A percentile compares a stretch with the other conserved stretches of the same genome.
phyloP scores from a whole-genome alignment of 2,113 vertebrate genomes.

The Talpa occidentalis region DNA sequence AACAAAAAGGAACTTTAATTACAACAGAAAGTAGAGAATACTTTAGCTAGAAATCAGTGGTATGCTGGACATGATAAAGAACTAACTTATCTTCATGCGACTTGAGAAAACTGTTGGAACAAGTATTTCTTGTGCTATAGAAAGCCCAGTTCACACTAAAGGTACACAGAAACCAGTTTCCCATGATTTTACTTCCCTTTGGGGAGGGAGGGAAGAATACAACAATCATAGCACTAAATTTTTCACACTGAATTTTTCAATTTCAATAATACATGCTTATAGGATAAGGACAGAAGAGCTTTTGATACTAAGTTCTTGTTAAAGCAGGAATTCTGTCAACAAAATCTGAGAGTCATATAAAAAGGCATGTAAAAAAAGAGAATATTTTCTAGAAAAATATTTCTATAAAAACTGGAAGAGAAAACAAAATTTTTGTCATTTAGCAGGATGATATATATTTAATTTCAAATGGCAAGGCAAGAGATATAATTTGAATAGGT shows the following conservation, averaged over 20 bases:
- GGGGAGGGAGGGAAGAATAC: background rate
- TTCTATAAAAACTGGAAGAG: background rate
- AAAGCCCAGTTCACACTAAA: background rate
- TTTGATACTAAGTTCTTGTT: background rate
- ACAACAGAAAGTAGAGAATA: constrained; percentile 59
- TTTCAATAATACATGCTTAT: background rate
- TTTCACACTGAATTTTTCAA: background rate
- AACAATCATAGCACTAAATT: background rate
- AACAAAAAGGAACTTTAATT: constrained; percentile 80
- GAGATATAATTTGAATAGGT: background rate
- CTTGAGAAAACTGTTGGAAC: background rate
- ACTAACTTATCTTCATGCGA: background rate
- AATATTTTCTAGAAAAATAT: constrained; percentile 34
- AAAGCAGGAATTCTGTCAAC: constrained; percentile 31
- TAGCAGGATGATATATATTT: constrained; percentile 26
- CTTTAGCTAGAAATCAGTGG: constrained; percentile 42
- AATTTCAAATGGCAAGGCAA: background rate
- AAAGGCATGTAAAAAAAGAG: background rate
- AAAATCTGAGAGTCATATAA: background rate
- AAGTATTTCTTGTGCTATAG: background rate
- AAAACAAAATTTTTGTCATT: background rate
- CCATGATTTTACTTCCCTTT: background rate
- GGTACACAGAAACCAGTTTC: constrained; percentile 15
- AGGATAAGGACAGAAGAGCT: background rate
- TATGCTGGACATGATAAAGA: background rate